Percentiles rank a stretch among this genome's conserved stretches.
Conservation (phyloP, 2,797 vertebrate genomes). For the Sebastes cheni region DNA sequence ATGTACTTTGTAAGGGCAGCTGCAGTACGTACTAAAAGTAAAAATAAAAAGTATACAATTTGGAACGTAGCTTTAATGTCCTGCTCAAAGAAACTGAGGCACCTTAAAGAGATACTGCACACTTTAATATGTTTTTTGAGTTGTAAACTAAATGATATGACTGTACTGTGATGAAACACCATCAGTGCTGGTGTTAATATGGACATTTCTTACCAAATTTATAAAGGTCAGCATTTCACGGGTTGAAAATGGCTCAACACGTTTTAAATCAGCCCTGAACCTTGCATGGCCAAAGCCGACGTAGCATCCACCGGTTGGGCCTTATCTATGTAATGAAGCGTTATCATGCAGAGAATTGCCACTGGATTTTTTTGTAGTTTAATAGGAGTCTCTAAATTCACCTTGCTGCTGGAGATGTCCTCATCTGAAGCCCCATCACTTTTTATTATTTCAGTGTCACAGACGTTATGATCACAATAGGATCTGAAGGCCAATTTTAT, state of each 20-base stretch:
- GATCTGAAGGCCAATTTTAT: background rate
- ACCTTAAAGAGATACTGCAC: background rate
- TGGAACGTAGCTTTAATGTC: background rate
- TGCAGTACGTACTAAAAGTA: no score
- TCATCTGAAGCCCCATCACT: background rate
- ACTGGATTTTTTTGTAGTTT: background rate
- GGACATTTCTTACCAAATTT: background rate
- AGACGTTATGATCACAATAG: background rate
- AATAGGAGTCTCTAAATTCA: background rate
- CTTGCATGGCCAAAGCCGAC: background rate
- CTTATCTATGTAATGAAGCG: background rate
- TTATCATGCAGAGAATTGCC: background rate
- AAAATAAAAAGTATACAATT: no score
- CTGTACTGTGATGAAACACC: background rate
- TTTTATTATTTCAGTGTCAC: constrained; percentile 3
- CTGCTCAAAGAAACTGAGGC: background rate
- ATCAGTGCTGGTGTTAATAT: background rate
- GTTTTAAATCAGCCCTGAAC: background rate
- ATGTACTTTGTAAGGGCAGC: no score
- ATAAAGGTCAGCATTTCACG: background rate
- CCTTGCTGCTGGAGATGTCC: background rate
- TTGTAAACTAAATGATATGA: background rate
- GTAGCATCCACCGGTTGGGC: background rate
- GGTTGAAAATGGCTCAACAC: background rate
- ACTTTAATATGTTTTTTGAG: background rate